Evolutionary conservation across 2,797 vertebrate species (phyloP).

Genomic region (Pseudotriccus pelzelni): DNA sequence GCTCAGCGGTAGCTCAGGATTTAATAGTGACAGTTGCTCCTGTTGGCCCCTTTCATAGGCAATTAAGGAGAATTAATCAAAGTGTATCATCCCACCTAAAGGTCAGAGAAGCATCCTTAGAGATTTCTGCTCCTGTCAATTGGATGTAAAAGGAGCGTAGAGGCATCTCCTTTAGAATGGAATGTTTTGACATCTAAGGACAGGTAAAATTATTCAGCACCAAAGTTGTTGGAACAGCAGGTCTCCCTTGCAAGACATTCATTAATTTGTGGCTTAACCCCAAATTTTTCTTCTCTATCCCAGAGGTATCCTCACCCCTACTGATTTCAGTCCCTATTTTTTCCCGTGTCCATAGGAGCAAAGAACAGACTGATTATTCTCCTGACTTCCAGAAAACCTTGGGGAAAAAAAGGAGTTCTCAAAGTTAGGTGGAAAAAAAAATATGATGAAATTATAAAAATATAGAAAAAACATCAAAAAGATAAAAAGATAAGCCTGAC

Average conservation of each 20-base stretch:
- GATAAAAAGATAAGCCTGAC: neutral
- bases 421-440: neutral
- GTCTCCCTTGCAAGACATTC: neutral
- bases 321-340: neutral
- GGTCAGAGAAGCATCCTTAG: neutral
- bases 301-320: neutral
- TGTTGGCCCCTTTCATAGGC: neutral
- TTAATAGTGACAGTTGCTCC: neutral
- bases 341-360: neutral
- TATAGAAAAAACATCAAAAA: neutral
- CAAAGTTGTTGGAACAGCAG: neutral
- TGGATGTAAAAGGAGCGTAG: neutral
- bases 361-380: neutral
- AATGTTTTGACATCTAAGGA: neutral
- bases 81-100: no score
- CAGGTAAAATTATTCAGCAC: neutral
- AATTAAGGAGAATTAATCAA: neutral
- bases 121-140: neutral
- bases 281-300: neutral
- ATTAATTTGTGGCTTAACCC: neutral
- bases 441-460: neutral
- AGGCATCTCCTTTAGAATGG: neutral
- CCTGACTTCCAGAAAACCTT: neutral
- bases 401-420: neutral
- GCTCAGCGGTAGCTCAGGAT: accelerated